Conservation (phyloP, 2,888 invertebrate genomes). For the Mesorhabditis spiculigera region DNA sequence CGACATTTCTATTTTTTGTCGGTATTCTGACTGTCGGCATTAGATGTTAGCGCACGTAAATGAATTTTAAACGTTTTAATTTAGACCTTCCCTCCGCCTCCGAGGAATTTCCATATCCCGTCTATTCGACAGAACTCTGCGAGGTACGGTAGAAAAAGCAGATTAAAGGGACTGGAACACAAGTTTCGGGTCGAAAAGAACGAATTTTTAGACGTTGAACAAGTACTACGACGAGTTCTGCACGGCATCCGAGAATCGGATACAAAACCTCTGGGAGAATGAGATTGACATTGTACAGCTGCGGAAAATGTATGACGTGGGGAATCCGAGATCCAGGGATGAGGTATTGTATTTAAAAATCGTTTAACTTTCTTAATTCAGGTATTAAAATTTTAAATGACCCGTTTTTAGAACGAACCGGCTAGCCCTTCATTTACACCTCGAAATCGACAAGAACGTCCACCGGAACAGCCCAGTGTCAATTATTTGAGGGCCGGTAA, state of each 20-base stretch:
- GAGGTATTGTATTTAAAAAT: too few species aligned
- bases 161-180: too few species aligned
- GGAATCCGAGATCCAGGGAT: background rate
- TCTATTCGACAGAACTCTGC: background rate
- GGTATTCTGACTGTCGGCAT: too few species aligned
- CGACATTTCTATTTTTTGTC: too few species aligned
- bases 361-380: too few species aligned
- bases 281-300: background rate
- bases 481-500: slow-evolving; percentile 1
- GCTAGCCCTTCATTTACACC: background rate
- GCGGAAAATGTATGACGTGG: background rate
- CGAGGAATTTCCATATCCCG: slow-evolving; percentile 4
- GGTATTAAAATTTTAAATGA: too few species aligned
- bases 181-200: too few species aligned
- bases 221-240: slow-evolving; percentile 3
- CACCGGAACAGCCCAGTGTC: background rate
- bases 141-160: background rate
- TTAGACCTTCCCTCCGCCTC: background rate
- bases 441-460: background rate
- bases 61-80: too few species aligned
- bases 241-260: slow-evolving; percentile 2
- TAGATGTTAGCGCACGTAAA: too few species aligned
- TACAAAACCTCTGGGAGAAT: background rate
- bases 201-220: background rate
- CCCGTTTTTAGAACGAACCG: background rate